A percentile compares a stretch with the other conserved stretches of the same genome.
Conservation (phyloP, 2,113 vertebrate genomes). For the Melanerpes aurifrons region DNA sequence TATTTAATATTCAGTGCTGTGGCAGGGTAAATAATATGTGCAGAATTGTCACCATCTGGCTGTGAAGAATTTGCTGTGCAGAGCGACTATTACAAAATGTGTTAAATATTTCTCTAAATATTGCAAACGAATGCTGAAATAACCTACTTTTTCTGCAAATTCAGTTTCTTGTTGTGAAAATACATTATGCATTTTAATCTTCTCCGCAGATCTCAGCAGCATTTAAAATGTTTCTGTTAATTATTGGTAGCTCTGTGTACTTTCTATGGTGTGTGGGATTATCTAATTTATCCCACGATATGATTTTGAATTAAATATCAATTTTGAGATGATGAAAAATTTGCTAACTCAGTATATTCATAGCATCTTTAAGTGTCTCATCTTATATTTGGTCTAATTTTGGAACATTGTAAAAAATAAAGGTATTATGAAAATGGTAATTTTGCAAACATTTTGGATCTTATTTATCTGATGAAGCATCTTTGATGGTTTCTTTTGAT, state of each 20-base stretch:
- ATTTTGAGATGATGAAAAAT: not conserved
- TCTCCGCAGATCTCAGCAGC: not conserved
- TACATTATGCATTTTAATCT: not conserved
- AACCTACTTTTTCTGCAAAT: not conserved
- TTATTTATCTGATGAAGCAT: not conserved
- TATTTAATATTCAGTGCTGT: not conserved
- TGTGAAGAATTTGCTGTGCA: not conserved
- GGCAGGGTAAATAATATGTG: not conserved
- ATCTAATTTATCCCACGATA: not conserved
- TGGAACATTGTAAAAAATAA: not conserved
- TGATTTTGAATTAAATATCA: not conserved
- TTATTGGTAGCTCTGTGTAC: not conserved
- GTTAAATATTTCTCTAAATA: not conserved
- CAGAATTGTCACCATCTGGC: not conserved
- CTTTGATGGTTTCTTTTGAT: not conserved
- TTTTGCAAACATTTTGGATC: not conserved
- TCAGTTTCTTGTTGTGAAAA: not conserved
- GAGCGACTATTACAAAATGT: not conserved
- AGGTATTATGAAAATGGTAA: accelerated
- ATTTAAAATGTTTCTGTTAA: not conserved
- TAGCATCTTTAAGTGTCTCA: not conserved
- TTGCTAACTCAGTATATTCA: not conserved
- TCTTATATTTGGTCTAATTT: not conserved
- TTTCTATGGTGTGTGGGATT: not conserved
- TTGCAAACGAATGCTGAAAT: not conserved